Evolutionary conservation across 2,797 vertebrate species (phyloP).

Genomic region (Fistularia tabacaria): DNA sequence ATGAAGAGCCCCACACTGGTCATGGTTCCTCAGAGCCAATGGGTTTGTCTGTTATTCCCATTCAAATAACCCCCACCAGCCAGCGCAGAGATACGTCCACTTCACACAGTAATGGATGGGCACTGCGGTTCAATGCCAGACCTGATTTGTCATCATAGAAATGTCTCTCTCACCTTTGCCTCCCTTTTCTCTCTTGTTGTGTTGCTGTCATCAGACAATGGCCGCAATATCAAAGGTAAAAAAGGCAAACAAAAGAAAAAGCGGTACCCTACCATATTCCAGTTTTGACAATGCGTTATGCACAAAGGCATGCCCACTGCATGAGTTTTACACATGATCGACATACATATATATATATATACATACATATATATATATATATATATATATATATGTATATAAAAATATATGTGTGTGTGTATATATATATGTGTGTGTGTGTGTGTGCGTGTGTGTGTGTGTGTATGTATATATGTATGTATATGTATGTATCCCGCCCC

Average conservation of each 20-base stretch:
- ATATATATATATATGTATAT: no score
- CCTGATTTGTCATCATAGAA: conserved; percentile 49
- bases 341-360: not conserved
- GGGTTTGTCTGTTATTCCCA: conserved; percentile 31
- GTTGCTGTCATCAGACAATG: conserved; percentile 86
- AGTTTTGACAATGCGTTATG: conserved; percentile 43
- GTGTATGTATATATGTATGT: no score
- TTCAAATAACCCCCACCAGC: conserved; percentile 37
- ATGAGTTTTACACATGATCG: conserved; percentile 59
- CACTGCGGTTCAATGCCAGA: conserved; percentile 20
- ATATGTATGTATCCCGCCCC: no score
- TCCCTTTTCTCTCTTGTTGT: conserved; percentile 30
- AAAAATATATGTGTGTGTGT: no score
- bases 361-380: conserved; percentile 9
- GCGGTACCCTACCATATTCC: conserved; percentile 55
- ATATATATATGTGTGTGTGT: no score
- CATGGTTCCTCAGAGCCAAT: conserved; percentile 26
- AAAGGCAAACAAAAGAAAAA: conserved; percentile 3
- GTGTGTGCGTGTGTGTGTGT: no score
- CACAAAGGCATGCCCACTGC: conserved; percentile 71
- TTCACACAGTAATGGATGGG: conserved; percentile 33
- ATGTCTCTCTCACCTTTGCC: conserved; percentile 32
- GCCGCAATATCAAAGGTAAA: conserved; percentile 96
- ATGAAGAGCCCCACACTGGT: conserved; percentile 29
- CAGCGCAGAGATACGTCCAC: conserved; percentile 50